Evolutionary conservation across 2,888 invertebrate genomes (phyloP), one percentile per base, ranked within the genome.

Genomic region (Tineola bisselliella): DNA sequence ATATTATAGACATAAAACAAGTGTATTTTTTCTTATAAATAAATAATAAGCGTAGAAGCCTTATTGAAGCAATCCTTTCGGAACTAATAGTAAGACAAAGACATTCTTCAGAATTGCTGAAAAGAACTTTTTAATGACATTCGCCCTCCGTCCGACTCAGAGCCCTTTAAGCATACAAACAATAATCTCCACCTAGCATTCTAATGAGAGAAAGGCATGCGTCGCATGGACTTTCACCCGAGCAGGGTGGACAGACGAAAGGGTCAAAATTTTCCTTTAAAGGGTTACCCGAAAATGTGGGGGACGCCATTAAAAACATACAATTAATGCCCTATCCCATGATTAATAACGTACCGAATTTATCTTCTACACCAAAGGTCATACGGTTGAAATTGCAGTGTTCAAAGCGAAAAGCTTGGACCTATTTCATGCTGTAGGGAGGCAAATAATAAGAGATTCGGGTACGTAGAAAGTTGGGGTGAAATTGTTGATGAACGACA

Each of bases 401-500:
- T n/a, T 38, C 1, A 11, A 43, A 64, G 62, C 18, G 64, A 66
- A 68, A 74, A 77, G 71, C 81, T 83, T 71, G 78, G 84, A 82
- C 75, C 79, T 83, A 83, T 84, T 86, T 84, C 81, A 84, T 81
- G 79, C 81, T 81, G 74, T 73, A 69, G 82, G 81, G 81, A 77
- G 79, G 83, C 76, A 79, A 83, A 84, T 86, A 84, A 82, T 75
- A 81, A 83, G 84, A 81, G 83, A 77, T 78, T 72, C 73, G 73
- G 77, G 81, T 79, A 82, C 81, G 82, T 82, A 79, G 76, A 78
- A 83, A 86, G 82, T 84, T 84, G 71, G 81, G 70, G 71, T 75
- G 72, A 73, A 79, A 77, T 79, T 78, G 76, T 83, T 87, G 87
- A 87, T 87, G 87, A 84, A 87, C 87, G 87, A 87, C 83, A 87